Conservation (phyloP, 2,888 invertebrate species). For the Meghimatium bilineatum region DNA sequence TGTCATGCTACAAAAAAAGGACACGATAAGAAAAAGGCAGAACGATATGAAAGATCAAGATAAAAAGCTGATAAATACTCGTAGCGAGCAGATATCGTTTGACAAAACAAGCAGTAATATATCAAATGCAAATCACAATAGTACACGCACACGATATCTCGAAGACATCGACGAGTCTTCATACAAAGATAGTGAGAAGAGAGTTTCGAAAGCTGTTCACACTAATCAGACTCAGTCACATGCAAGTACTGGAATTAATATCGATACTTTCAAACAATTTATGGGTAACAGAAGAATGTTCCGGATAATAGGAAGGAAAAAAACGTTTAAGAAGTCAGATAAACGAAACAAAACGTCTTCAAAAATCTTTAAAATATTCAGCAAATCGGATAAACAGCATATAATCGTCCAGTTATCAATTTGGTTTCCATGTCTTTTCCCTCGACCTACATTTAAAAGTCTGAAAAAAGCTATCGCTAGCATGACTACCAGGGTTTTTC, state of each 20-base stretch:
- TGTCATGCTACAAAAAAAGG: not conserved
- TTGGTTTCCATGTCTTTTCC: conserved; percentile 14
- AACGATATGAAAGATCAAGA: not conserved
- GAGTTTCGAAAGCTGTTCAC: too few relatives aligned
- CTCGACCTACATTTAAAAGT: not conserved
- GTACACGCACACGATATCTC: not conserved
- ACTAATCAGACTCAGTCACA: not conserved
- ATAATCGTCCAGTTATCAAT: conserved; percentile 1
- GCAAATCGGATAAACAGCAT: not conserved
- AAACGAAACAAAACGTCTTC: not conserved
- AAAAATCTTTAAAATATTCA: not conserved
- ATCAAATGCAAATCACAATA: not conserved
- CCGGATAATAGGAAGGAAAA: not conserved
- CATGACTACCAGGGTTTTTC: not conserved
- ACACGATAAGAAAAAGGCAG: not conserved
- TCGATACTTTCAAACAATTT: not conserved
- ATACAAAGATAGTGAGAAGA: too few relatives aligned
- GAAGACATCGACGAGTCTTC: too few relatives aligned
- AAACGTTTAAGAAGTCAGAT: too few relatives aligned
- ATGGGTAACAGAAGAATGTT: too few relatives aligned
- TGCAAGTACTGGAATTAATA: too few relatives aligned
- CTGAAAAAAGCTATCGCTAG: not conserved
- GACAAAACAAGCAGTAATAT: not conserved
- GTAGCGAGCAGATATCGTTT: not conserved
- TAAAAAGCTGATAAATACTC: not conserved